Base-by-base conservation (phyloP, 2,797 vertebrate genomes). In the Bovichtus diacanthus region DNA sequence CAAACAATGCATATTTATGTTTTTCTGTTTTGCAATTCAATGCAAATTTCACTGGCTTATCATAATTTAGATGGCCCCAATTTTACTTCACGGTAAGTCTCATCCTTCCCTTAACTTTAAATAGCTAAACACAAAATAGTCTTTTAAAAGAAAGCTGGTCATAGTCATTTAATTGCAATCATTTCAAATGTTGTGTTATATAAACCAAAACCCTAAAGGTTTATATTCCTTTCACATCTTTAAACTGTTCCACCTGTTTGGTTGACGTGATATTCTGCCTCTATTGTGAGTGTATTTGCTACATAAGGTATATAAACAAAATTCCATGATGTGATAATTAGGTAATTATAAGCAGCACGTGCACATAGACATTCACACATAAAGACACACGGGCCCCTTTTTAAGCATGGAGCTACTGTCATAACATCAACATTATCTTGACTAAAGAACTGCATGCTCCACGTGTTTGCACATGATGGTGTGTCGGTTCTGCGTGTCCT, bases 401-500 rank as follows among this genome's bases (percentile, higher is more conserved):
- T 64, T 27, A 25, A 60, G 18, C 27, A 47, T 18, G 55, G 13
- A 74, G 44, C 19, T 68, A 43, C 50, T 71, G 41, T 70, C 44
- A 65, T 6, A n/a, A 38, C 58, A 80, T 70, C 34, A 41, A 25
- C 25, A 38, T 54, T 13, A 21, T 49, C 31, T 21, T 15, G 5
- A 34, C 31, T 60, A 18, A 65, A 75, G 70, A 12, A 55, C 63
- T 41, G 62, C 81, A 55, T 70, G 51, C 63, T 64, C 21, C n/a
- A 46, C 19, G 23, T 78, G 60, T 55, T 50, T 73, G 56, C 54
- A 31, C 49, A 59, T 68, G 19, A 39, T 23, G 23, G 44, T 78
- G 46, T 75, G 47, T 86, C 4, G 34, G 21, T 80, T n/a, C n/a
- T n/a, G n/a, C n/a, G n/a, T n/a, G 49, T 77, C 21, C 10, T 8